Evolutionary conservation across 2,797 vertebrate species (phyloP).

Genomic region (Knipowitschia caucasica): DNA sequence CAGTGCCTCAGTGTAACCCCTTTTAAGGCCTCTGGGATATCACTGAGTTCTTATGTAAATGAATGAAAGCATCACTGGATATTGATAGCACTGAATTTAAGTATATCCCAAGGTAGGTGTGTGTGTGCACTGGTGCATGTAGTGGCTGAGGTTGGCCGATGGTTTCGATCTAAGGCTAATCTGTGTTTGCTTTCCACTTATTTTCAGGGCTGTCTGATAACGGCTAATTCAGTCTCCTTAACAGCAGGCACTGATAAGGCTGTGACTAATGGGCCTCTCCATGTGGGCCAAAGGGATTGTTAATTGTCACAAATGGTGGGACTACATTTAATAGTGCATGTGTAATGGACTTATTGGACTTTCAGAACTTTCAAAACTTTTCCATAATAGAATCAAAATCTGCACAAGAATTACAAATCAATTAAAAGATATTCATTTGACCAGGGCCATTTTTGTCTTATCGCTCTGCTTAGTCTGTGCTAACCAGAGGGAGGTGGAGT

Average conservation of each 20-base stretch:
- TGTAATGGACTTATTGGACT: no score
- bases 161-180: constrained; percentile 43
- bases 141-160: constrained; percentile 16
- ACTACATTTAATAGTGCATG: constrained; percentile 35
- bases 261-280: constrained; percentile 58
- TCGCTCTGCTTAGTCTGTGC: no score
- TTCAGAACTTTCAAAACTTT: no score
- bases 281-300: constrained; percentile 33
- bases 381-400: no score
- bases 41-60: no score
- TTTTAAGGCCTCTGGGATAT: no score
- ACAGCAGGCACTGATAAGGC: constrained; percentile 57
- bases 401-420: background rate
- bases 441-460: no score
- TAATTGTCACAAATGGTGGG: constrained; percentile 58
- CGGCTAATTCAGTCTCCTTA: constrained; percentile 55
- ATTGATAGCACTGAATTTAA: constrained; percentile 27
- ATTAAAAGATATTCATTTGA: no score
- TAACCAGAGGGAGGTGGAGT: no score
- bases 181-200: constrained; percentile 53
- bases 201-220: constrained; percentile 49
- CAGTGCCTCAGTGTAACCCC: no score
- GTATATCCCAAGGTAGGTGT: constrained; percentile 26
- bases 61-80: constrained; percentile 8
- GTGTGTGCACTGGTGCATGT: constrained; percentile 25